phyloP scores from a whole-genome alignment of 2,113 vertebrate genomes.

The Prietella phreatophila region DNA sequence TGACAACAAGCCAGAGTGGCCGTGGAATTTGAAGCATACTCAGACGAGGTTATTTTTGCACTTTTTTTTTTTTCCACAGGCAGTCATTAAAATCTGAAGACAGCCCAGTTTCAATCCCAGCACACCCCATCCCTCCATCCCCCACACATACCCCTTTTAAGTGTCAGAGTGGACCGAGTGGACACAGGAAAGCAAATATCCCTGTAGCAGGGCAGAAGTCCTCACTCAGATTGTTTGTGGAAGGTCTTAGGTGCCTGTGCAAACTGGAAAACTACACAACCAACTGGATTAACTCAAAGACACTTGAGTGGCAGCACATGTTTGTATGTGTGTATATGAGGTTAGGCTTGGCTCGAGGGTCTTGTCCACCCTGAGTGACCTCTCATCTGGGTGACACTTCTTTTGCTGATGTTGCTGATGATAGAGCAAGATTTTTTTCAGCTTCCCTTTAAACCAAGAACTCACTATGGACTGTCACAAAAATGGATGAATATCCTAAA shows the following conservation, averaged over 20 bases:
- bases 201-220: conserved; percentile 67
- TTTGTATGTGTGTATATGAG: conserved; percentile 36
- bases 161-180: conserved; percentile 34
- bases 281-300: conserved; percentile 69
- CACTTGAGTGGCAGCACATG: conserved; percentile 63
- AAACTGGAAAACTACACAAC: conserved; percentile 69
- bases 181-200: conserved; percentile 65
- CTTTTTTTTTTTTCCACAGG: conserved; percentile 55
- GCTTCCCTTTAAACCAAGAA: neutral
- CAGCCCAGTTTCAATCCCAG: neutral
- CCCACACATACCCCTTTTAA: neutral
- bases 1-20: conserved; percentile 55
- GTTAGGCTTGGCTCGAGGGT: conserved; percentile 62
- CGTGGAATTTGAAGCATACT: conserved; percentile 64
- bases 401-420: conserved; percentile 68
- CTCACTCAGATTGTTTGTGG: conserved; percentile 70
- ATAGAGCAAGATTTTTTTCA: conserved; percentile 26
- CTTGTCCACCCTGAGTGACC: conserved; percentile 72
- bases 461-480: neutral
- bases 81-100: conserved; percentile 58
- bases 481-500: neutral
- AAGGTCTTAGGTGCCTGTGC: conserved; percentile 71
- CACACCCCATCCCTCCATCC: neutral
- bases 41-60: conserved; percentile 44
- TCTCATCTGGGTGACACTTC: conserved; percentile 68